Percentiles rank a stretch among this genome's conserved stretches.
Evolutionary conservation across 2,113 vertebrate genomes (phyloP).

Genomic region (Protobothrops flavoviridis): DNA sequence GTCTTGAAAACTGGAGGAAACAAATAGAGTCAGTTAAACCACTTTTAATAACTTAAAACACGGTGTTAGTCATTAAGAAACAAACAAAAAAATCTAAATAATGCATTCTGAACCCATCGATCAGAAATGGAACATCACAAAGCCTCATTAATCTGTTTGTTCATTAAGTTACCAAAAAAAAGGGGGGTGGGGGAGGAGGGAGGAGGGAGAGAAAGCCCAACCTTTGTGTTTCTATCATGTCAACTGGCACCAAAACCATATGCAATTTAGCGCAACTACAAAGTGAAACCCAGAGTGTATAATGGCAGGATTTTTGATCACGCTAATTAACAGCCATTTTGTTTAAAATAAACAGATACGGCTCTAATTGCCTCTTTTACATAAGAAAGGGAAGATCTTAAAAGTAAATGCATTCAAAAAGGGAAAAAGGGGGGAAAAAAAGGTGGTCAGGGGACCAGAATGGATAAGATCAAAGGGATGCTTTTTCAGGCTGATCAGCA

Average conservation of each 20-base stretch:
- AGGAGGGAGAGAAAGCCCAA: constrained; percentile 53
- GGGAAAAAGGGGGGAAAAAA: accelerated
- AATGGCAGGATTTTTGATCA: constrained; percentile 95
- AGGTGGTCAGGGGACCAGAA: background rate
- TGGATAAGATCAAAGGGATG: constrained; percentile 80
- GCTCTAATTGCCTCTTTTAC: constrained; percentile 99
- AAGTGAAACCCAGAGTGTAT: constrained; percentile 88
- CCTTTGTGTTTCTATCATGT: constrained; percentile 88
- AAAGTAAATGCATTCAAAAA: constrained; percentile 89
- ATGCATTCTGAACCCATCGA: constrained; percentile 73
- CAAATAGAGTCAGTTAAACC: constrained; percentile 65
- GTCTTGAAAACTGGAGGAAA: constrained; percentile 33
- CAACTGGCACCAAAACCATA: constrained; percentile 88
- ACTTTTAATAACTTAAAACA: constrained; percentile 76
- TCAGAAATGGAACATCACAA: constrained; percentile 80
- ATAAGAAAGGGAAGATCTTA: constrained; percentile 99
- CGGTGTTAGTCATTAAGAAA: constrained; percentile 75
- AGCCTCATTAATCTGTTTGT: constrained; percentile 82
- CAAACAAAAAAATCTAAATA: constrained; percentile 69
- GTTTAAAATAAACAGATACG: constrained; percentile 99
- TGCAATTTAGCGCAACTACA: constrained; percentile 89
- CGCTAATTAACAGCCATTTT: constrained; percentile 99
- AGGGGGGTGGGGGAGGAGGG: constrained; percentile 51
- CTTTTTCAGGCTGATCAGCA: constrained; percentile 75
- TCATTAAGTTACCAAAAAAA: constrained; percentile 78